Base-by-base conservation (phyloP, 2,113 vertebrate species). In the Microcebus murinus region DNA sequence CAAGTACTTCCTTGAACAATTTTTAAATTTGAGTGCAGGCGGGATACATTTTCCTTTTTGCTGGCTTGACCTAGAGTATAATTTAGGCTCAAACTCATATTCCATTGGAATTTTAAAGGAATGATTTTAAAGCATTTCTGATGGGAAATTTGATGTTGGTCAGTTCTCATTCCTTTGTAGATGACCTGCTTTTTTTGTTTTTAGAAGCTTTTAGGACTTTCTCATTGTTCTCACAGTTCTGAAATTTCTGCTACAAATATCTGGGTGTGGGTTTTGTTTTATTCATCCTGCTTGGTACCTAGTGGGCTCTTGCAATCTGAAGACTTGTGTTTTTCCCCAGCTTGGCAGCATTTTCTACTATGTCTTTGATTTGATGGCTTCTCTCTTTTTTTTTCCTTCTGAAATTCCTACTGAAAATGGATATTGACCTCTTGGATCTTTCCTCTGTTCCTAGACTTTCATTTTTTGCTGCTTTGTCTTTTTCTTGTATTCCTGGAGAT, bases 121-220 rank as follows among this genome's bases (percentile, higher is more conserved):
- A n/a, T 83, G 23, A 25, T 50, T 96, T 95, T 29, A 74, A 94
- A 83, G 27, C 17, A 42, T 93, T 95, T 86, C 76, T 93, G 18
- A 55, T 34, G 34, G 45, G 23, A 91, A 87, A n/a, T 91, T 50
- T 89, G 61, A 61, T 61, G 55, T 57, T 29, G 71, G 70, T 77
- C 36, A 73, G 65, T 45, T 95, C 52, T 45, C 48, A 82, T 81
- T 94, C 57, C 27, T 96, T 79, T 82, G 52, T 77, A 74, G 29
- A 67, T 77, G 39, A 80, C 73, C 59, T 76, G 6, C 42, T 48
- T 39, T n/a, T 57, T 39, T 2, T 50, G 55, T 76, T n/a, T 88
- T 86, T 79, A 42, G 65, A 96, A 85, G n/a, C 4, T 57, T 93
- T 70, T 34, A 81, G 65, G 90, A 76, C 29, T 74, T 93, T 67